Conservation (phyloP, 1,140 invertebrate genomes). For the Apis cerana region DNA sequence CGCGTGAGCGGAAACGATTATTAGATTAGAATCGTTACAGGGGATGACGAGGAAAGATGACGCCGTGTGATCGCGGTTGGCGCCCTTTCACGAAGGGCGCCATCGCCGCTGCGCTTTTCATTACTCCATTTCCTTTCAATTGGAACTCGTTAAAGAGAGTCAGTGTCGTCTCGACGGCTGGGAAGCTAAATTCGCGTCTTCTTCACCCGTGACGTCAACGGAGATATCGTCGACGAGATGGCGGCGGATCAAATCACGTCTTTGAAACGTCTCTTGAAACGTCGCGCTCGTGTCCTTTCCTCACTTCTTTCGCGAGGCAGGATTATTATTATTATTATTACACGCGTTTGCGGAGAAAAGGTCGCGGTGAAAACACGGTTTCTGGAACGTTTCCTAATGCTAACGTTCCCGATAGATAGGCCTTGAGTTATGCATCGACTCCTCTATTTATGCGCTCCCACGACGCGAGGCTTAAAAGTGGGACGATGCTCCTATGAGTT, state of each 20-base stretch:
- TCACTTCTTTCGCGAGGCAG: neutral
- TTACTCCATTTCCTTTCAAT: slow-evolving; percentile 56
- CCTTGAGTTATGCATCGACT: slow-evolving; percentile 1
- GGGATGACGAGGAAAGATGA: neutral
- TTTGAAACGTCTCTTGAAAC: no score
- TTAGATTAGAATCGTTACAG: slow-evolving; percentile 33
- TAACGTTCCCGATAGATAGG: neutral
- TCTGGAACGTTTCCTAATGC: neutral
- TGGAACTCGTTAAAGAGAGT: slow-evolving; percentile 47
- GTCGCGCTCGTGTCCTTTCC: neutral
- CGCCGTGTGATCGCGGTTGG: slow-evolving; percentile 4
- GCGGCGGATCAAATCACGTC: slow-evolving; percentile 17
- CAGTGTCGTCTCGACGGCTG: neutral
- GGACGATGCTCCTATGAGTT: slow-evolving; percentile 8
- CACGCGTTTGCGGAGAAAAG: neutral
- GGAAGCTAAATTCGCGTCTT: neutral
- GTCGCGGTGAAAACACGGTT: neutral
- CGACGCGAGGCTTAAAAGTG: slow-evolving; percentile 1
- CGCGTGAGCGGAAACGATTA: slow-evolving; percentile 25
- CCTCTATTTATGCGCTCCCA: slow-evolving; percentile 20
- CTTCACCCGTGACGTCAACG: slow-evolving; percentile 28
- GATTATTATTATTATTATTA: neutral
- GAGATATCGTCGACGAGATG: neutral
- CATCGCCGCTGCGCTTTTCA: slow-evolving; percentile 20
- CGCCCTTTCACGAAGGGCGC: slow-evolving; percentile 28